phyloP scores from a whole-genome alignment of 2,888 invertebrate genomes.

The Endotricha flammealis region DNA sequence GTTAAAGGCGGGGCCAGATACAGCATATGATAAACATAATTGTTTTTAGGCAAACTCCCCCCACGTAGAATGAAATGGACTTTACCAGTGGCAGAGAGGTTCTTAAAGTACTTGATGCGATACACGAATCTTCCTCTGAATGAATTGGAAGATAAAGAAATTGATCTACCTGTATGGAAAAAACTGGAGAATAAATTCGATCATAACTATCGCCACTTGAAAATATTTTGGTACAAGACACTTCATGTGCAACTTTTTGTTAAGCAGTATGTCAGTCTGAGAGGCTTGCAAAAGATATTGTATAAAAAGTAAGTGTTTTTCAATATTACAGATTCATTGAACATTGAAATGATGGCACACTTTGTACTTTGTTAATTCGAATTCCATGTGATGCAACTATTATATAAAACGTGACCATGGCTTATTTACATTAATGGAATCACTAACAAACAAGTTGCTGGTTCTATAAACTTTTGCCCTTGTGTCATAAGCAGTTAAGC shows the following conservation, averaged over 20 bases:
- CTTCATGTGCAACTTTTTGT: conserved; percentile 59
- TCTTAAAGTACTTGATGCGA: conserved; percentile 42
- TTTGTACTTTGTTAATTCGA: too few relatives aligned
- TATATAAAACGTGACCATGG: too few relatives aligned
- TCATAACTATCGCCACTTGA: conserved; percentile 36
- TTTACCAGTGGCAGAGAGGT: conserved; percentile 40
- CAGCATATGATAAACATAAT: too few relatives aligned
- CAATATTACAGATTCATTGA: neutral
- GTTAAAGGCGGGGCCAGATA: too few relatives aligned
- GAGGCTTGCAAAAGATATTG: conserved; percentile 35
- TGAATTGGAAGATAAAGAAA: conserved; percentile 42
- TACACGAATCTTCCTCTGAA: conserved; percentile 38
- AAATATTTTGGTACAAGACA: conserved; percentile 46
- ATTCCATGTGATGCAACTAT: too few relatives aligned
- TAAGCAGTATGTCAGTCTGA: conserved; percentile 41
- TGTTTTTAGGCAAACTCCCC: conserved; percentile 36
- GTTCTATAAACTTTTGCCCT: too few relatives aligned
- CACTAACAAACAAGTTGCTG: too few relatives aligned
- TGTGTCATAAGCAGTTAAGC: too few relatives aligned
- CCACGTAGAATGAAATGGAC: conserved; percentile 46
- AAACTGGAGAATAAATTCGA: conserved; percentile 43
- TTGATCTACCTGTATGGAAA: conserved; percentile 48
- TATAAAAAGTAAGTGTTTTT: conserved; percentile 43
- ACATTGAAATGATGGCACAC: too few relatives aligned
- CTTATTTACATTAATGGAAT: too few relatives aligned